Conservation (phyloP, 2,888 invertebrate species). For the Trichogramma evanescens region DNA sequence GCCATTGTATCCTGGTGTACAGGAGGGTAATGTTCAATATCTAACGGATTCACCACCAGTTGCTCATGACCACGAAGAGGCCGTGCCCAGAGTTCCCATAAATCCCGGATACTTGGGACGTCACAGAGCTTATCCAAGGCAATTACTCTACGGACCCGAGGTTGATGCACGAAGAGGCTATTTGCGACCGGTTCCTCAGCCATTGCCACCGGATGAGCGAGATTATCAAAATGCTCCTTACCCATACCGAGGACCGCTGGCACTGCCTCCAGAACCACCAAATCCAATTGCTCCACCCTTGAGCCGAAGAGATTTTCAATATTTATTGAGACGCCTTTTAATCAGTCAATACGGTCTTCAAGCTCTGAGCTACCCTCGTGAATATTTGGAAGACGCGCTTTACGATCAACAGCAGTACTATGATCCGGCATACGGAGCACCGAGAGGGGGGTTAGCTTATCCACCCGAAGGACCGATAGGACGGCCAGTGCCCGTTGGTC, state of each 20-base stretch:
- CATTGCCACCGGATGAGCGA: slow-evolving; percentile 31
- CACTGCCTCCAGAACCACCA: slow-evolving; percentile 48
- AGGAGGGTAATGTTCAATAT: slow-evolving; percentile 39
- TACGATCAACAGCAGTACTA: slow-evolving; percentile 47
- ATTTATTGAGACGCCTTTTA: slow-evolving; percentile 60
- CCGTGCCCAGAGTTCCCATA: slow-evolving; percentile 26
- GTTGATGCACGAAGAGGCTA: slow-evolving; percentile 20
- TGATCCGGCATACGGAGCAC: slow-evolving; percentile 43
- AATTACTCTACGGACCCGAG: slow-evolving; percentile 29
- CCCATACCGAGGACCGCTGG: slow-evolving; percentile 32
- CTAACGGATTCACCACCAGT: slow-evolving; percentile 34
- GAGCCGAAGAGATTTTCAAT: slow-evolving; percentile 64
- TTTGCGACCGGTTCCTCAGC: slow-evolving; percentile 25
- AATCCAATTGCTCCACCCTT: slow-evolving; percentile 62
- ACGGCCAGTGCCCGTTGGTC: not conserved
- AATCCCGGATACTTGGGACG: slow-evolving; percentile 28
- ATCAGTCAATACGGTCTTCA: slow-evolving; percentile 52
- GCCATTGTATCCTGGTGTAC: slow-evolving; percentile 33
- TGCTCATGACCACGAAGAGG: slow-evolving; percentile 32
- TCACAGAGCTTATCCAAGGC: slow-evolving; percentile 28
- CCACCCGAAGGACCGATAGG: slow-evolving; percentile 1
- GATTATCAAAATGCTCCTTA: slow-evolving; percentile 36
- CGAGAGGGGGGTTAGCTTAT: slow-evolving; percentile 31
- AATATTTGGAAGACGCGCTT: slow-evolving; percentile 42
- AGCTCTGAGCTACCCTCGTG: slow-evolving; percentile 40